These are phyloP conservation scores for Galagoides demidoff DNA, from an alignment of 2,797 vertebrate genomes.

Conservation along the genomic window DNA sequence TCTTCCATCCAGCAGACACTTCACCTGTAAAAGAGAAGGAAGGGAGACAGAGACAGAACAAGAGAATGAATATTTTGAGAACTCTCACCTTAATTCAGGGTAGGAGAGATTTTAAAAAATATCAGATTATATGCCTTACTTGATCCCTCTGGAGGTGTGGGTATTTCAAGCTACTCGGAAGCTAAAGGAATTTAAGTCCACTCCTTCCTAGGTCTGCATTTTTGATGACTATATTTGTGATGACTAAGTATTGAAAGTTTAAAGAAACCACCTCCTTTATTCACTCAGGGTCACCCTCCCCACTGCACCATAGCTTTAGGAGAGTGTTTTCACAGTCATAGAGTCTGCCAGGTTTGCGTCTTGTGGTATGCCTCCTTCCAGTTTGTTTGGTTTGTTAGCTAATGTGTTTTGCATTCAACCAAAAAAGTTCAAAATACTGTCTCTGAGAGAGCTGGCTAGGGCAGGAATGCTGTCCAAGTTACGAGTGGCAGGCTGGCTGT, in stretches of 20 bases:
- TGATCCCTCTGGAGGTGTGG: background rate
- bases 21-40: background rate
- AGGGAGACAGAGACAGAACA: background rate
- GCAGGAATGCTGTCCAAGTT: constrained; percentile 64
- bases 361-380: constrained; percentile 61
- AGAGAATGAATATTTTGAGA: background rate
- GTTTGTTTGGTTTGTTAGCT: constrained; percentile 80
- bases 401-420: constrained; percentile 81
- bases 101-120: background rate
- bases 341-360: constrained; percentile 38
- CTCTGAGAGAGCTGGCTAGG: constrained; percentile 57
- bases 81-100: background rate
- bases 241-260: constrained; percentile 32
- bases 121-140: background rate
- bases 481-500: constrained; percentile 57
- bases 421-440: constrained; percentile 75
- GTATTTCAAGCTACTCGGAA: background rate
- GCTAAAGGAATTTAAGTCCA: background rate
- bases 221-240: constrained; percentile 33
- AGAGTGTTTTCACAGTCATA: constrained; percentile 43
- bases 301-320: background rate
- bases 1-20: background rate
- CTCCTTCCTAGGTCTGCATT: constrained; percentile 51
- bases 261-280: constrained; percentile 48
- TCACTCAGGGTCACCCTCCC: constrained; percentile 4